Percentiles rank a stretch among this genome's conserved stretches.
Conservation (phyloP, 2,888 invertebrate species). For the Ophion costatus region DNA sequence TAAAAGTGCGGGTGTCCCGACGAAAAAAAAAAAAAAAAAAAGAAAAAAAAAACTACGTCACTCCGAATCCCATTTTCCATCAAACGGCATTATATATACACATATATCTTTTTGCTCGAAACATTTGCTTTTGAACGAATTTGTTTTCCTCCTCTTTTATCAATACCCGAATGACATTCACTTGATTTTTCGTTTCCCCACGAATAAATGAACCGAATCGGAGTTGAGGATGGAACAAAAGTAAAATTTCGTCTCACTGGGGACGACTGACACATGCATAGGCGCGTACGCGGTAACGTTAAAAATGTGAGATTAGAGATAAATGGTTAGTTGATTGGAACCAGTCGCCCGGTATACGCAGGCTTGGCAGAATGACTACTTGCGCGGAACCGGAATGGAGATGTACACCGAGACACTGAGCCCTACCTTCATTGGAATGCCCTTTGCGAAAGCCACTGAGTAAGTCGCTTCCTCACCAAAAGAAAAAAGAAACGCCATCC, state of each 20-base stretch:
- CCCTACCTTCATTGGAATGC: conserved; percentile 98
- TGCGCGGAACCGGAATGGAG: conserved; percentile 99
- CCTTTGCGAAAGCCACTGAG: conserved; percentile 99
- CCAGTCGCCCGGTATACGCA: conserved; percentile 97
- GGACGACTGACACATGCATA: conserved; percentile 83
- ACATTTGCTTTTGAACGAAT: conserved; percentile 30
- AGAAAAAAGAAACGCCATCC: conserved; percentile 78
- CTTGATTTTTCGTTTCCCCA: not conserved
- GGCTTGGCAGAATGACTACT: conserved; percentile 99
- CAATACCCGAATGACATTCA: conserved; percentile 6
- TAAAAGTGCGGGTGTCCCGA: conserved; percentile 63
- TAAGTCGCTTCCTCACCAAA: conserved; percentile 89
- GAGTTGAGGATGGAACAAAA: conserved; percentile 4
- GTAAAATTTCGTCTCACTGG: conserved; percentile 71
- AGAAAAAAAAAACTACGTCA: conserved; percentile 34
- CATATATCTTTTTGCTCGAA: conserved; percentile 20
- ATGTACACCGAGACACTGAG: conserved; percentile 99
- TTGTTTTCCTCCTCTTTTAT: conserved; percentile 12
- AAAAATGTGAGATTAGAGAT: conserved; percentile 75
- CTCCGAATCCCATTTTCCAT: conserved; percentile 39
- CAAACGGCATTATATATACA: not conserved
- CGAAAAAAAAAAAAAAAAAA: not conserved
- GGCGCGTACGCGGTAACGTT: conserved; percentile 64
- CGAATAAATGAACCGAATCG: conserved; percentile 36
- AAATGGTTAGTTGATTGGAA: conserved; percentile 83